Evolutionary conservation across 2,113 vertebrate genomes (phyloP).

Genomic region (Carassius carassius): DNA sequence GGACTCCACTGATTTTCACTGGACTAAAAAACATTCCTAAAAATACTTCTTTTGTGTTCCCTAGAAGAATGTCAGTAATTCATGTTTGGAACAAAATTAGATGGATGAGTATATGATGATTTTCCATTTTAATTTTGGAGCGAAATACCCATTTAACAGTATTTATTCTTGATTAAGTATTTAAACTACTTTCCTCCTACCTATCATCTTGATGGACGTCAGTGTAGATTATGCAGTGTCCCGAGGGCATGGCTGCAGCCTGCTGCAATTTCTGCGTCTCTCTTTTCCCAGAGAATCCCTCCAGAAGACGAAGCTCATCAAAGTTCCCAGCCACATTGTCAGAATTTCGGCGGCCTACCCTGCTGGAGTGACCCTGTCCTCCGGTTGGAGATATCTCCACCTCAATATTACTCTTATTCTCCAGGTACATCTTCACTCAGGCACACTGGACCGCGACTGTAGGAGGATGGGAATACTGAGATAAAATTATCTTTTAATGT

Average conservation of each 20-base stretch:
- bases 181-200: slow-evolving; percentile 59
- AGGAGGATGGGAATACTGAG: not conserved
- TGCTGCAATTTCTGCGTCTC: slow-evolving; percentile 75
- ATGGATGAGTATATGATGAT: not conserved
- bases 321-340: slow-evolving; percentile 72
- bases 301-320: slow-evolving; percentile 78
- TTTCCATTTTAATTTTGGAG: not conserved
- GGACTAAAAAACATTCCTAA: not conserved
- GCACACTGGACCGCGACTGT: not conserved
- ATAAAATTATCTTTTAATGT: not conserved
- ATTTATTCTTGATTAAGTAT: not conserved
- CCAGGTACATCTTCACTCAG: slow-evolving; percentile 80
- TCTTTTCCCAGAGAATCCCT: slow-evolving; percentile 77
- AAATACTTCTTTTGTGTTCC: not conserved
- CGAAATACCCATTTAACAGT: not conserved
- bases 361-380: slow-evolving; percentile 63
- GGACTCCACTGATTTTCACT: not conserved
- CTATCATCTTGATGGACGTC: slow-evolving; percentile 71
- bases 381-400: slow-evolving; percentile 79
- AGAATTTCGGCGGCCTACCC: slow-evolving; percentile 64
- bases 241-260: slow-evolving; percentile 63
- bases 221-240: slow-evolving; percentile 70
- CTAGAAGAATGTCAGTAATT: not conserved
- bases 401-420: slow-evolving; percentile 81
- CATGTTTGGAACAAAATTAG: not conserved